Evolutionary conservation across 2,113 vertebrate genomes (phyloP).

Genomic region (Drymodes brunneopygia): DNA sequence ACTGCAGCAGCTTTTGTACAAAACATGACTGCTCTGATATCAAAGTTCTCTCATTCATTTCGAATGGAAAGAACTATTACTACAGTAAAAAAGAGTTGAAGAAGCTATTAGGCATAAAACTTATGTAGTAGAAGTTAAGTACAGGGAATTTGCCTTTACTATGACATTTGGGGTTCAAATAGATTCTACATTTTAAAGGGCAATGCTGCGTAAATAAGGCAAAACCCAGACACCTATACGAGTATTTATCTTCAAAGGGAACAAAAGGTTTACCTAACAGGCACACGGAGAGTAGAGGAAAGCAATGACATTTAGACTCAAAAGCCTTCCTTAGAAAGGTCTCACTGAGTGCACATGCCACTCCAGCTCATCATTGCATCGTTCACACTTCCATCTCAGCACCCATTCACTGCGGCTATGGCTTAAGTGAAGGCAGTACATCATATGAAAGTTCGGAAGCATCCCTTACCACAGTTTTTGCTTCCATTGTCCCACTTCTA

Average conservation of each 20-base stretch:
- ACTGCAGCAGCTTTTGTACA: neutral
- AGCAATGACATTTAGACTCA: conserved; percentile 18
- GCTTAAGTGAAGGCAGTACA: neutral
- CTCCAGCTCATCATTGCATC: neutral
- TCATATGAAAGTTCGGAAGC: neutral
- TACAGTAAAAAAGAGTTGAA: neutral
- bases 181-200: conserved; percentile 35
- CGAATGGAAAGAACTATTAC: neutral
- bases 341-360: neutral
- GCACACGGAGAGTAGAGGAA: neutral
- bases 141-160: neutral
- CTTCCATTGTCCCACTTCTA: neutral
- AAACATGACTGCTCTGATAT: neutral
- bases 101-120: neutral
- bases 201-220: conserved; percentile 13
- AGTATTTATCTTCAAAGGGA: conserved; percentile 12
- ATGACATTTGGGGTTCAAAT: conserved; percentile 28
- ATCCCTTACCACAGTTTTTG: neutral
- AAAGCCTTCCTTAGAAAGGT: conserved; percentile 1
- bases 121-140: neutral
- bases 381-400: neutral
- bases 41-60: neutral
- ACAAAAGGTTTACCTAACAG: neutral
- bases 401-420: neutral
- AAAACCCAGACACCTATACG: neutral